Percentiles rank a stretch among this genome's conserved stretches.
Evolutionary conservation across 2,113 vertebrate genomes (phyloP).

Genomic region (Pristiophorus japonicus): DNA sequence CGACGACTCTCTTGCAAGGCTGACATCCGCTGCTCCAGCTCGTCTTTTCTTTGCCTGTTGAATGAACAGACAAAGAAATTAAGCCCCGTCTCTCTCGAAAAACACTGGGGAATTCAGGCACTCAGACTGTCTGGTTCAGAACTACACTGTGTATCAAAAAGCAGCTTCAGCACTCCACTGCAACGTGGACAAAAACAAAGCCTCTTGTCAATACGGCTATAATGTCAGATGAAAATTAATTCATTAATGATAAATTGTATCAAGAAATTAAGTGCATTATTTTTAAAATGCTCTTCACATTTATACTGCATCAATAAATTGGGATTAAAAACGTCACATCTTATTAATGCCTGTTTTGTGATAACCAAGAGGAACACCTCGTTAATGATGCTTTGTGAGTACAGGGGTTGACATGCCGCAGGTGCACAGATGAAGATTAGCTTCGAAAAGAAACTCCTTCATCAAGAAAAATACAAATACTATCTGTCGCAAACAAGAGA

Average conservation of each 20-base stretch:
- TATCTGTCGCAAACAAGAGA: no score
- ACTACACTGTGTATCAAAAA: not conserved
- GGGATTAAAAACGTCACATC: not conserved
- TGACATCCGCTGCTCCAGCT: conserved; percentile 90
- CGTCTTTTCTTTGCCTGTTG: conserved; percentile 88
- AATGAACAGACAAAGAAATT: not conserved
- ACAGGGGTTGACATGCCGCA: not conserved
- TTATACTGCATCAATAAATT: no score
- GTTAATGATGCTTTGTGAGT: not conserved
- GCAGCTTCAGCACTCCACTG: not conserved
- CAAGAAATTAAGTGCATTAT: not conserved
- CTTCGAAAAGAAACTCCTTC: not conserved
- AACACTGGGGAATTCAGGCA: not conserved
- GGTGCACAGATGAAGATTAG: not conserved
- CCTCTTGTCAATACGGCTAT: not conserved
- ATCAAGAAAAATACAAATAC: not conserved
- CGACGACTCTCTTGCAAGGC: conserved; percentile 85
- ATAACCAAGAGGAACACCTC: not conserved
- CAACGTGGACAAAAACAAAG: not conserved
- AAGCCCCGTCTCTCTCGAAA: not conserved
- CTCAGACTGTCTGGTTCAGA: rapidly evolving
- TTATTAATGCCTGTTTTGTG: not conserved
- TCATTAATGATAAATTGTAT: not conserved
- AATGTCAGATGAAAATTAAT: not conserved
- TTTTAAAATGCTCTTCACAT: not conserved